Conservation (phyloP, 2,797 vertebrate species). For the Eupleurogrammus muticus region DNA sequence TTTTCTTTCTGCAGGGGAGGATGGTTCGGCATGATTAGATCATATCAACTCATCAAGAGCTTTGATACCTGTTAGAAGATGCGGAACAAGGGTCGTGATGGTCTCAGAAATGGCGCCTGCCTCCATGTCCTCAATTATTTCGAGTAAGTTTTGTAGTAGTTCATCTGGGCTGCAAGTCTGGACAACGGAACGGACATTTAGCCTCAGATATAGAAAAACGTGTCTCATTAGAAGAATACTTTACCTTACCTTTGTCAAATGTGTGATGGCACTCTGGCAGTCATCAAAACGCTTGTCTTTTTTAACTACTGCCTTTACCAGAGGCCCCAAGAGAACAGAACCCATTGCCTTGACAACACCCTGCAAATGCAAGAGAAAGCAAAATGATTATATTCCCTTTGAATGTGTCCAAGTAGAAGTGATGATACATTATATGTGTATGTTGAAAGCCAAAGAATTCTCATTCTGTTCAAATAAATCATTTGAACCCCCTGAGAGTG, state of each 20-base stretch:
- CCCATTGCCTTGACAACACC: conserved; percentile 78
- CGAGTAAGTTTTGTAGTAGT: conserved; percentile 86
- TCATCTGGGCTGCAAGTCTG: conserved; percentile 76
- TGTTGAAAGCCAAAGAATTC: conserved; percentile 44
- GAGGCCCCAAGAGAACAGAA: conserved; percentile 64
- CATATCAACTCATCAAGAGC: not conserved
- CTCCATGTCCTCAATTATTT: conserved; percentile 86
- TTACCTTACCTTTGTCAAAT: conserved; percentile 70
- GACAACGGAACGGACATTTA: conserved; percentile 7
- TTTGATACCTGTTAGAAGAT: conserved; percentile 89
- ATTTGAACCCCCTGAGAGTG: conserved; percentile 34
- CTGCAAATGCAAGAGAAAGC: conserved; percentile 52
- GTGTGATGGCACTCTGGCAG: conserved; percentile 69
- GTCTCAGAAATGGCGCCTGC: conserved; percentile 85
- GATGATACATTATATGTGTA: not conserved
- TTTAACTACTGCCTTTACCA: conserved; percentile 63
- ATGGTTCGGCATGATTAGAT: not conserved
- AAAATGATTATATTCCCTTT: not conserved
- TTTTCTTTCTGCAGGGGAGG: no score
- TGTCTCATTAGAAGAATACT: not conserved
- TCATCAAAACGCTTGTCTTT: conserved; percentile 47
- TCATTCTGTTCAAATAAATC: conserved; percentile 53
- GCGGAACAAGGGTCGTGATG: conserved; percentile 85
- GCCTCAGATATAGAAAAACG: not conserved
- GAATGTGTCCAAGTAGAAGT: not conserved